Evolutionary conservation across 2,797 vertebrate species (phyloP), one percentile per base, ranked within the genome.

Genomic region (Lagodon rhomboides): DNA sequence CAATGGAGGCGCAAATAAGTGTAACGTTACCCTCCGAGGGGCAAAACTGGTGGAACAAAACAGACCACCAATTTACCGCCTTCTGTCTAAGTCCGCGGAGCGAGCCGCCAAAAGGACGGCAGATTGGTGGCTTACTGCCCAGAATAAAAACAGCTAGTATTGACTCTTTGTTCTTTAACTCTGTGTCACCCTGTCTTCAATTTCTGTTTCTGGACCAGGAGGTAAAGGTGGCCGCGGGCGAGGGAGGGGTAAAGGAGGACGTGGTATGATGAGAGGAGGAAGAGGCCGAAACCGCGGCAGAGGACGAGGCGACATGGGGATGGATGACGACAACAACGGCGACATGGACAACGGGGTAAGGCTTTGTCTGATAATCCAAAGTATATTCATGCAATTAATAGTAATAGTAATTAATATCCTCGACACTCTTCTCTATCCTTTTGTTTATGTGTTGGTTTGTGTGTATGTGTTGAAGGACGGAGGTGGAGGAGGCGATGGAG

Each of bases 261-360:
- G 96, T 0, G 95, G 93, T 0, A 92, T 94, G 91, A 66, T 94
- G 0, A 73, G 95, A 89, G 94, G 95, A 70, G 93, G 90, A 50
- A 90, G 92, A 61, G 93, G 94, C 18, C 89, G 95, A 12, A 94
- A 93, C 68, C 77, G 95, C 18, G 94, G 95, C 1, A 87, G 97
- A 34, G 96, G 96, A 68, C 91, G 96, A 17, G 95, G 95, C 2
- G 95, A 96, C 0, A 95, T 94, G 7, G 92, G 95, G 77, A 95
- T 96, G 0, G 96, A 99, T 0, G 97, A 98, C 0, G 97, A 99
- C 0, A 96, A 97, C 85, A 96, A 94, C 34, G 97, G 97, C 3
- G 98, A 99, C 0, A 96, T 98, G 3, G 98, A 99, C 89, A 95
- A 96, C 66, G 97, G 96, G 82, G 97, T 99, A 84, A 95, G 94